phyloP scores from a whole-genome alignment of 2,113 vertebrate genomes.

The Phalacrocorax carbo region DNA sequence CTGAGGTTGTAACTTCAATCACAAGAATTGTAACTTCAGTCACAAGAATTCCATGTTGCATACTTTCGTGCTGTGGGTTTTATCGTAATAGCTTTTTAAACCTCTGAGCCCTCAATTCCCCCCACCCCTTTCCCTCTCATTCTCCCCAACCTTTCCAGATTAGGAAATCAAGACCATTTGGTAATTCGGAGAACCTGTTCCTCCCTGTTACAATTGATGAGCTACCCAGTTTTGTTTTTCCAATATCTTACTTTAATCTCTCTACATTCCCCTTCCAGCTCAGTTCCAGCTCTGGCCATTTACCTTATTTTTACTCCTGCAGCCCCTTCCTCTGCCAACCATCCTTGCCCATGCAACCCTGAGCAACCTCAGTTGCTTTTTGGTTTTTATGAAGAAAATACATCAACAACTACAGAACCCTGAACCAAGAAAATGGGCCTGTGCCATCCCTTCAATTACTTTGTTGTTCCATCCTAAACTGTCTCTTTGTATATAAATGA shows the following conservation, averaged over 20 bases:
- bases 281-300: neutral
- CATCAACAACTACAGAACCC: neutral
- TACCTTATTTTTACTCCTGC: neutral
- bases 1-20: neutral
- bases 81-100: neutral
- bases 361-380: neutral
- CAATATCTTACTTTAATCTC: accelerated
- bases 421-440: neutral
- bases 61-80: neutral
- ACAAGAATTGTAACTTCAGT: neutral
- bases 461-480: neutral
- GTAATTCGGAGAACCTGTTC: neutral
- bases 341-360: neutral
- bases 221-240: neutral
- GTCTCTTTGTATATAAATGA: neutral
- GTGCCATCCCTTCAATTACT: neutral
- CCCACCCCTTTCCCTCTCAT: accelerated
- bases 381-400: neutral
- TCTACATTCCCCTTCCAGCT: accelerated
- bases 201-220: neutral
- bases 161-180: neutral
- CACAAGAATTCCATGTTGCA: neutral
- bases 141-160: neutral
- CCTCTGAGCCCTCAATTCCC: neutral
- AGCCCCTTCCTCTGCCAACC: neutral